A percentile compares a stretch with the other conserved stretches of the same genome.
These are phyloP conservation scores for Opisthocomus hoazin DNA, from an alignment of 2,113 vertebrate genomes.

Conservation along the genomic window DNA sequence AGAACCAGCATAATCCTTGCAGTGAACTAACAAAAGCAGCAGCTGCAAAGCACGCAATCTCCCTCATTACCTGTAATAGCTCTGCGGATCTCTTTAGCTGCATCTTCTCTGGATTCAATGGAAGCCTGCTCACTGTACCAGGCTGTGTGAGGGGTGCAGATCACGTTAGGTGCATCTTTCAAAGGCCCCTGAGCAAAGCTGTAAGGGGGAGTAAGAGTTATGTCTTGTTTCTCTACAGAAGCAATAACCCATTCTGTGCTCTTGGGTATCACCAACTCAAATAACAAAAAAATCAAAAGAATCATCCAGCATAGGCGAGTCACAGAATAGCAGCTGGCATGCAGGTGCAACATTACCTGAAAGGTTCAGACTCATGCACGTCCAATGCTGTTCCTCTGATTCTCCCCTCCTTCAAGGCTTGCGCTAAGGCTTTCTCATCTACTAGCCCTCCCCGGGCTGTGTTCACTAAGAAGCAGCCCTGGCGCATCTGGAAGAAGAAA, in stretches of 20 bases:
- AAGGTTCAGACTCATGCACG: slow-evolving; percentile 87
- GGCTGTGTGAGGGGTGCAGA: slow-evolving; percentile 89
- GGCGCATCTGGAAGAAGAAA: slow-evolving; percentile 80
- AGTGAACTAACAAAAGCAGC: background rate
- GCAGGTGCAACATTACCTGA: slow-evolving; percentile 72
- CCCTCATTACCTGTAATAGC: slow-evolving; percentile 82
- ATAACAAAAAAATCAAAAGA: background rate
- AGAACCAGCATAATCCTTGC: background rate
- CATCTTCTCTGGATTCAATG: slow-evolving; percentile 87
- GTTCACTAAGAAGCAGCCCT: slow-evolving; percentile 89
- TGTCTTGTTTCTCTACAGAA: background rate
- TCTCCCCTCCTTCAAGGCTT: slow-evolving; percentile 87
- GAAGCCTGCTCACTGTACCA: slow-evolving; percentile 92
- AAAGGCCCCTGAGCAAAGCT: slow-evolving; percentile 87
- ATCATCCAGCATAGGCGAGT: background rate
- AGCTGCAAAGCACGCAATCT: background rate
- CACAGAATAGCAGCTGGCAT: background rate
- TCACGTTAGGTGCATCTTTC: slow-evolving; percentile 87
- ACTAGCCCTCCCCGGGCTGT: slow-evolving; percentile 86
- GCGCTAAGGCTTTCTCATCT: slow-evolving; percentile 87
- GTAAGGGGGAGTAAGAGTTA: background rate
- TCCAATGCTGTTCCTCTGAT: slow-evolving; percentile 88
- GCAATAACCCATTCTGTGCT: background rate
- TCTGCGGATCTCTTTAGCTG: slow-evolving; percentile 86
- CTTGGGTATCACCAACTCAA: background rate